These are phyloP conservation scores for Oryzias woworae DNA, from an alignment of 2,113 vertebrate genomes.

Conservation along the genomic window DNA sequence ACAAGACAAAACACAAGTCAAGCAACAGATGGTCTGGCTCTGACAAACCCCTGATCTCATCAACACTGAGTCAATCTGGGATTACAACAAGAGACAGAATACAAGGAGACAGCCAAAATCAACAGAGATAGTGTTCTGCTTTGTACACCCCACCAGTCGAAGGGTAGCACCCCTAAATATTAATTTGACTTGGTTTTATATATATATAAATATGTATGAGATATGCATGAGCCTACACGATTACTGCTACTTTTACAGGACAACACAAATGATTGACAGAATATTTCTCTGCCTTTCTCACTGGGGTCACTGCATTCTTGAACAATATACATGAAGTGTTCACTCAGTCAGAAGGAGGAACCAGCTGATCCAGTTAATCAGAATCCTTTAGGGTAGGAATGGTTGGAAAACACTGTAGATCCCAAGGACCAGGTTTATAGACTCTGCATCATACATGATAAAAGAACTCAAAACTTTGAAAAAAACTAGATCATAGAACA, in stretches of 20 bases:
- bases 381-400: no score
- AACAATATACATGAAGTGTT: no score
- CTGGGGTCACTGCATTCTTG: not conserved
- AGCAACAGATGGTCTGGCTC: constrained; percentile 31
- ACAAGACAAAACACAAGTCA: constrained; percentile 4
- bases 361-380: no score
- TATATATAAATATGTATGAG: not conserved
- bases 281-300: not conserved
- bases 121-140: not conserved
- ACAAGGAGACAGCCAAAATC: constrained; percentile 7
- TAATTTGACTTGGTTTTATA: not conserved
- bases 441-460: not conserved
- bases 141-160: constrained; percentile 1
- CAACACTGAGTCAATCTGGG: constrained; percentile 26
- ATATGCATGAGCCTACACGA: not conserved
- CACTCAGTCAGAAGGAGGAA: no score
- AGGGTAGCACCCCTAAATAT: not conserved
- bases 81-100: constrained; percentile 25
- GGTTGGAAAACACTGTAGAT: no score
- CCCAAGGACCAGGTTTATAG: no score
- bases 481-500: not conserved
- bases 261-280: not conserved
- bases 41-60: constrained; percentile 29
- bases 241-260: not conserved
- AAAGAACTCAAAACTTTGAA: not conserved